These are phyloP conservation scores for Aethes cnicana DNA, from an alignment of 2,888 invertebrate species.

Conservation along the genomic window DNA sequence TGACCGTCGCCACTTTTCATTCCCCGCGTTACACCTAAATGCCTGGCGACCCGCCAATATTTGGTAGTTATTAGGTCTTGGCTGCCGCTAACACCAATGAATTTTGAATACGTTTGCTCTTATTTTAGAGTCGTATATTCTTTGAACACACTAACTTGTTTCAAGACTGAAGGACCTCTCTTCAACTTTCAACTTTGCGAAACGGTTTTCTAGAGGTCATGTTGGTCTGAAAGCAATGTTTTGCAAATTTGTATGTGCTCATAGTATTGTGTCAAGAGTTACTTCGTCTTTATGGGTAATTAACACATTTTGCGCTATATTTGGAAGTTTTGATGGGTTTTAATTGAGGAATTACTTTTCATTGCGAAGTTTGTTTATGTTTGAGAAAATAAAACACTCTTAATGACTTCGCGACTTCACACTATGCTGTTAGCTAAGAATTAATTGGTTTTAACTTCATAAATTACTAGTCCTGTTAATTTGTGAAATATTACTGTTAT, in stretches of 20 bases:
- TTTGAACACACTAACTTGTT: too few species aligned
- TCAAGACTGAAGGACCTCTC: too few species aligned
- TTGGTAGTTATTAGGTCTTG: too few species aligned
- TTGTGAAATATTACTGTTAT: too few species aligned
- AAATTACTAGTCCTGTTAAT: too few species aligned
- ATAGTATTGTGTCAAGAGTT: slow-evolving; percentile 12
- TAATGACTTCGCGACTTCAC: too few species aligned
- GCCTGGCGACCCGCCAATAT: slow-evolving; percentile 1
- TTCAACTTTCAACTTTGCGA: too few species aligned
- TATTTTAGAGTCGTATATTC: neutral
- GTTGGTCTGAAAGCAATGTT: neutral
- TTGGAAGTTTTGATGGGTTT: slow-evolving; percentile 23
- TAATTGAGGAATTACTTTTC: slow-evolving; percentile 19
- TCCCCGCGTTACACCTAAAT: neutral
- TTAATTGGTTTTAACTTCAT: too few species aligned
- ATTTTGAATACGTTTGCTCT: neutral
- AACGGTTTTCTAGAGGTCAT: too few species aligned
- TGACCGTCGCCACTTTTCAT: slow-evolving; percentile 11
- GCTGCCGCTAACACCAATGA: neutral
- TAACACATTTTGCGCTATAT: slow-evolving; percentile 25
- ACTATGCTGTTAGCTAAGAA: too few species aligned
- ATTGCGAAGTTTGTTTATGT: slow-evolving; percentile 8
- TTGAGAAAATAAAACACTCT: neutral
- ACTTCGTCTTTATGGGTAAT: slow-evolving; percentile 24
- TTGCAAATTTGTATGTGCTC: slow-evolving; percentile 1